A percentile compares a stretch with the other conserved stretches of the same genome.
phyloP scores from a whole-genome alignment of 1,140 invertebrate species.

The Trialeurodes vaporariorum region DNA sequence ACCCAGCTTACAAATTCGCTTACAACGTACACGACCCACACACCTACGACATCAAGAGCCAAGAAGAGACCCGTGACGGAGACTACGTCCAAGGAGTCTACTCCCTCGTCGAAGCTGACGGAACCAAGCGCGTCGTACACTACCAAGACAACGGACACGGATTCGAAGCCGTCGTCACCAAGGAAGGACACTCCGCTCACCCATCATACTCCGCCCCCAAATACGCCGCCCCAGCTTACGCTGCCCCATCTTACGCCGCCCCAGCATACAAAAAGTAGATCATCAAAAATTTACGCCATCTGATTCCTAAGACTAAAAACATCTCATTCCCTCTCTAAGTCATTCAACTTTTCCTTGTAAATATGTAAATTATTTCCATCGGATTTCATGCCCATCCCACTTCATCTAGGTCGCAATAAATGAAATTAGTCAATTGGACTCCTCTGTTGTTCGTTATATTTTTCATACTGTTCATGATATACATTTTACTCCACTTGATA shows the following conservation, averaged over 20 bases:
- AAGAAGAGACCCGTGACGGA: conserved; percentile 27
- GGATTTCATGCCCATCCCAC: too few relatives aligned
- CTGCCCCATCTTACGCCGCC: conserved; percentile 10
- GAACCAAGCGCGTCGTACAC: conserved; percentile 44
- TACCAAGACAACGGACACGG: conserved; percentile 37
- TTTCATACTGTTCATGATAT: too few relatives aligned
- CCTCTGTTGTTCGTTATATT: too few relatives aligned
- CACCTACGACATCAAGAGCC: conserved; percentile 26
- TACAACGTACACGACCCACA: conserved; percentile 25
- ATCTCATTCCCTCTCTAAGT: background rate
- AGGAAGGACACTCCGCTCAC: conserved; percentile 3
- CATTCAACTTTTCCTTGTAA: background rate
- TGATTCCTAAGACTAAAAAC: background rate
- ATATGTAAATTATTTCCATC: background rate
- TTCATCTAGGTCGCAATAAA: background rate
- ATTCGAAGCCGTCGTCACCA: too few relatives aligned
- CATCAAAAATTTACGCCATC: background rate
- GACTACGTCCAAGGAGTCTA: conserved; percentile 36
- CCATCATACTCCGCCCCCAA: conserved; percentile 12
- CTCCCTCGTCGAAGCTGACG: conserved; percentile 38
- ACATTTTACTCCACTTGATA: too few relatives aligned
- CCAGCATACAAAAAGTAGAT: conserved; percentile 12
- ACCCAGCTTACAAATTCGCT: too few relatives aligned
- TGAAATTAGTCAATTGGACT: background rate
- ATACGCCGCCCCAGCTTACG: conserved; percentile 12